These are phyloP conservation scores for Semotilus atromaculatus DNA, from an alignment of 2,797 vertebrate genomes.

Conservation along the genomic window DNA sequence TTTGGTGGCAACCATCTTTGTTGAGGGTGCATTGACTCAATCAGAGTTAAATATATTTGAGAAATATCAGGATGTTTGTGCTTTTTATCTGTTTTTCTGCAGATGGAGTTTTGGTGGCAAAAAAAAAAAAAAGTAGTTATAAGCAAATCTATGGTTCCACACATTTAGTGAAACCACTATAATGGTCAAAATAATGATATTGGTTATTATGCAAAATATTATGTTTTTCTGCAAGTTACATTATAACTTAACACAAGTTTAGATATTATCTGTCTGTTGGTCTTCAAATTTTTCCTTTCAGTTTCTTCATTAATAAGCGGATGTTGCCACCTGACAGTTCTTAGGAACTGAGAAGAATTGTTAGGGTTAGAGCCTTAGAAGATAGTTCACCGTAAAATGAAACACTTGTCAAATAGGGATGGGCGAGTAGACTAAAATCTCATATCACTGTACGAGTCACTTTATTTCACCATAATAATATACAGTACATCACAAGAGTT, in stretches of 20 bases:
- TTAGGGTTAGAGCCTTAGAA: no score
- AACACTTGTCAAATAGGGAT: neutral
- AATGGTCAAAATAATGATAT: neutral
- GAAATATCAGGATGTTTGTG: slow-evolving; percentile 49
- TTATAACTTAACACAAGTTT: neutral
- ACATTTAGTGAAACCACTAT: neutral
- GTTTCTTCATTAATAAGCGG: neutral
- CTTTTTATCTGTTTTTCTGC: neutral
- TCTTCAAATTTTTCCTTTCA: neutral
- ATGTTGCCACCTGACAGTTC: neutral
- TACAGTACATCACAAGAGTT: neutral
- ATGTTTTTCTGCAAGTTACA: neutral
- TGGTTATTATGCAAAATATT: neutral
- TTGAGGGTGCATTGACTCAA: slow-evolving; percentile 59
- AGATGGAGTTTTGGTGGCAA: neutral
- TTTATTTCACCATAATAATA: neutral
- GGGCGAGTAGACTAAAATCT: neutral
- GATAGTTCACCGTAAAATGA: neutral
- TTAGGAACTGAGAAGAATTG: neutral
- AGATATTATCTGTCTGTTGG: neutral
- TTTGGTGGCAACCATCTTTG: slow-evolving; percentile 74
- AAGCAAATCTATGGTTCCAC: neutral
- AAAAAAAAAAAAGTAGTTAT: neutral
- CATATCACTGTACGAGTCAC: neutral
- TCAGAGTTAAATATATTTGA: slow-evolving; percentile 48